These are phyloP conservation scores for Maniola jurtina DNA, from an alignment of 1,140 invertebrate species.

Conservation along the genomic window DNA sequence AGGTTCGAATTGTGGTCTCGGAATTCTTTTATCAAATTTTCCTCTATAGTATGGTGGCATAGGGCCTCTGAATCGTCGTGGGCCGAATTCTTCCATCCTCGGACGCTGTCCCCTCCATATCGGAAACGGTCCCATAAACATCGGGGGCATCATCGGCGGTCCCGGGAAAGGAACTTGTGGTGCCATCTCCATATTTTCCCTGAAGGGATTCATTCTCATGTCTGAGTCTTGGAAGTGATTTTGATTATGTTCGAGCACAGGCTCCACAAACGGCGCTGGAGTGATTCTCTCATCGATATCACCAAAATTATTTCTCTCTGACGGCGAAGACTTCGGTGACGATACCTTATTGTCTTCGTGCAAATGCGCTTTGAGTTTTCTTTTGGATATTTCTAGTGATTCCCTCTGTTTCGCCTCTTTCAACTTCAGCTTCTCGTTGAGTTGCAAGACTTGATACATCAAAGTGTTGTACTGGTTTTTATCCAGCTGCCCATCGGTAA, in stretches of 20 bases:
- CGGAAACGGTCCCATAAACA: constrained; percentile 50
- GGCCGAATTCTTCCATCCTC: constrained; percentile 51
- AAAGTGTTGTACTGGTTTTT: constrained; percentile 89
- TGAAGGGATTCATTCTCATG: constrained; percentile 50
- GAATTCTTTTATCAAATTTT: constrained; percentile 57
- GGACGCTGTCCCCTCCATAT: constrained; percentile 56
- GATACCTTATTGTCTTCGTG: constrained; percentile 69
- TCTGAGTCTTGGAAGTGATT: constrained; percentile 56
- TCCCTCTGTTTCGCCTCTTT: constrained; percentile 87
- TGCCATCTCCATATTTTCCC: constrained; percentile 37
- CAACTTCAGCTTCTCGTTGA: constrained; percentile 89
- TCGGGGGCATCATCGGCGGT: constrained; percentile 58
- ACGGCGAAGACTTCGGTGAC: constrained; percentile 60
- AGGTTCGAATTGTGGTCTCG: constrained; percentile 48
- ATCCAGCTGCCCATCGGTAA: constrained; percentile 86
- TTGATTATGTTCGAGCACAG: constrained; percentile 41
- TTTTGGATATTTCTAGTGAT: constrained; percentile 69
- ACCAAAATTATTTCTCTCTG: constrained; percentile 59
- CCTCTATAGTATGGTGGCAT: constrained; percentile 57
- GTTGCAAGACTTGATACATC: constrained; percentile 87
- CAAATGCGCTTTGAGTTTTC: constrained; percentile 59
- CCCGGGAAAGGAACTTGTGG: constrained; percentile 44
- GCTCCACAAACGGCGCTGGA: constrained; percentile 45
- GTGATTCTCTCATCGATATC: constrained; percentile 77
- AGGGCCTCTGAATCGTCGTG: constrained; percentile 57